A percentile compares a stretch with the other conserved stretches of the same genome.
Evolutionary conservation across 2,113 vertebrate genomes (phyloP).

Genomic region (Nanorana parkeri): DNA sequence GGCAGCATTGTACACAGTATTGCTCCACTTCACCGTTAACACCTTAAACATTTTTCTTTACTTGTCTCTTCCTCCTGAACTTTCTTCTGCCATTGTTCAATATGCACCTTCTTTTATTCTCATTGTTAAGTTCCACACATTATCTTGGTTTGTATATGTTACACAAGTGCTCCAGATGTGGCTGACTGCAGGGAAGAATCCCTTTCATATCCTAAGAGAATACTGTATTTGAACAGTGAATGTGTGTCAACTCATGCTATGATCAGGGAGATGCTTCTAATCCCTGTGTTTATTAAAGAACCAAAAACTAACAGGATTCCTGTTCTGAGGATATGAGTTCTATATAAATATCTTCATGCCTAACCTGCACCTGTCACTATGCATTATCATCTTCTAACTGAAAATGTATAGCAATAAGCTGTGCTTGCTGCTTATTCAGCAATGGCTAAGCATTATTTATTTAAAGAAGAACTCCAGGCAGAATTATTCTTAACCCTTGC

Average conservation of each 20-base stretch:
- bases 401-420: no score
- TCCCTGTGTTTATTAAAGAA: conserved; percentile 27
- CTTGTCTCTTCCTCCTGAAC: background rate
- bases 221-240: conserved; percentile 8
- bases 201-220: background rate
- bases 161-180: conserved; percentile 9
- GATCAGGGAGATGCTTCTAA: conserved; percentile 5
- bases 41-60: background rate
- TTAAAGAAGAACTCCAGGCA: no score
- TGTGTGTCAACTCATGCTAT: background rate
- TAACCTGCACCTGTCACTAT: background rate
- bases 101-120: background rate
- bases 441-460: no score
- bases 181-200: background rate
- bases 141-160: background rate
- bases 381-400: background rate
- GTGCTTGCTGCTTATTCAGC: no score
- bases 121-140: background rate
- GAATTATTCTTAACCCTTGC: no score
- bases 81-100: background rate
- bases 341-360: conserved; percentile 8
- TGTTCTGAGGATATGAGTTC: conserved; percentile 1
- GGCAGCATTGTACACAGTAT: background rate
- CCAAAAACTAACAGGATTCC: background rate
- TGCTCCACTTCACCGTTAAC: background rate